Evolutionary conservation across 2,113 vertebrate genomes (phyloP).

Genomic region (Regulus satrapa): DNA sequence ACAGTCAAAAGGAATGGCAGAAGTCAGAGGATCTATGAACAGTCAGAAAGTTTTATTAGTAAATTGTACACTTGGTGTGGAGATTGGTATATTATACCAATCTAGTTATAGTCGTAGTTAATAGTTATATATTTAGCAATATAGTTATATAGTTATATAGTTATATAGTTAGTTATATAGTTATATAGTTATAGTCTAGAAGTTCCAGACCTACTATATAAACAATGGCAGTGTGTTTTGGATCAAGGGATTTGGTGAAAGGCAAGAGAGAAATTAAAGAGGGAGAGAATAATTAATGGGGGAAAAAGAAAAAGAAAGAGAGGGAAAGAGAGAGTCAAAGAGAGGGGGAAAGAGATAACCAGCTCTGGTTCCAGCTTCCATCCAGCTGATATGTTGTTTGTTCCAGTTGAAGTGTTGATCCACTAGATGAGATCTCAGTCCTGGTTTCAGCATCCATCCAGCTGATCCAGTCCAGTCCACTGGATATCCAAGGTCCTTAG

Average conservation of each 20-base stretch:
- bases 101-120: too few species aligned
- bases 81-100: neutral
- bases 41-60: neutral
- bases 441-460: neutral
- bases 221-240: neutral
- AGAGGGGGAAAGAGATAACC: neutral
- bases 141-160: too few species aligned
- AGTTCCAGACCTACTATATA: neutral
- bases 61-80: neutral
- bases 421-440: neutral
- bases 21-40: neutral
- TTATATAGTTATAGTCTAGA: too few species aligned
- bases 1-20: neutral
- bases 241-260: neutral
- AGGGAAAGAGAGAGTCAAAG: neutral
- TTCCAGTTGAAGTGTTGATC: neutral
- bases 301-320: neutral
- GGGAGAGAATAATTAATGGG: neutral
- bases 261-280: neutral
- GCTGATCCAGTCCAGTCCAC: neutral
- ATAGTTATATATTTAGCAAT: too few species aligned
- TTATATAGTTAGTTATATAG: too few species aligned
- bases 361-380: neutral
- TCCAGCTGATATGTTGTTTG: neutral
- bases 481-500: neutral